Base-by-base conservation (phyloP, 2,113 vertebrate species). In the Scomber scombrus region DNA sequence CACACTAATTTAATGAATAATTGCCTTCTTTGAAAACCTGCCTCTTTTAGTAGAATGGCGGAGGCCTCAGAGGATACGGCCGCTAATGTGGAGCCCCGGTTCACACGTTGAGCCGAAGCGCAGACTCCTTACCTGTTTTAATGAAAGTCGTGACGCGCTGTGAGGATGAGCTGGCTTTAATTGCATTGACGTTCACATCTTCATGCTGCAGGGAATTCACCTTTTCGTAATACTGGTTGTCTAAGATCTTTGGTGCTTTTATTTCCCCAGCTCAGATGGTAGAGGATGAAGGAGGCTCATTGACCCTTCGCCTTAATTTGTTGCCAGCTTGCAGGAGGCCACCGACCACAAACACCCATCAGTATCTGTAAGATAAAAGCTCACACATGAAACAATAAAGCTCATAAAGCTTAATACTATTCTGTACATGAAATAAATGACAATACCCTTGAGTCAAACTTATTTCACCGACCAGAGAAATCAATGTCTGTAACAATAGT, bases 1-100 rank as follows among this genome's bases (percentile, higher is more conserved):
- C 94, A 91, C 85, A 89, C 88, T 95, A 94, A 93, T 94, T 95
- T 92, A 55, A 92, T 95, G 94, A 95, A 93, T 97, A 96, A 97
- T 97, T 96, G 95, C 90, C 93, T 95, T 94, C 80, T 95, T 82
- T 94, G 86, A 91, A 85, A 94, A 91, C 88, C 76, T 93, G 78
- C 94, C 72, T 82, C 93, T 93, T 92, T 90, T 93, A 82, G 92
- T 94, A 85, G 65, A 92, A 92, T 92, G 89, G 85, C 87, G 64
- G 45, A 94, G 89, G 81, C 93, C 95, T 92, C 79, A 61, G 90
- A 96, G 93, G 85, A 94, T 92, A 88, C 74, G 92, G 60, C 16
- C 65, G 34, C 75, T 75, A 71, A 79, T 57, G 70, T 54, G n/a
- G 26, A 71, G 77, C 56, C 57, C 2, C 76, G 87, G 88, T 93